Evolutionary conservation across 2,888 invertebrate species (phyloP).

Genomic region (Acronicta leporina): DNA sequence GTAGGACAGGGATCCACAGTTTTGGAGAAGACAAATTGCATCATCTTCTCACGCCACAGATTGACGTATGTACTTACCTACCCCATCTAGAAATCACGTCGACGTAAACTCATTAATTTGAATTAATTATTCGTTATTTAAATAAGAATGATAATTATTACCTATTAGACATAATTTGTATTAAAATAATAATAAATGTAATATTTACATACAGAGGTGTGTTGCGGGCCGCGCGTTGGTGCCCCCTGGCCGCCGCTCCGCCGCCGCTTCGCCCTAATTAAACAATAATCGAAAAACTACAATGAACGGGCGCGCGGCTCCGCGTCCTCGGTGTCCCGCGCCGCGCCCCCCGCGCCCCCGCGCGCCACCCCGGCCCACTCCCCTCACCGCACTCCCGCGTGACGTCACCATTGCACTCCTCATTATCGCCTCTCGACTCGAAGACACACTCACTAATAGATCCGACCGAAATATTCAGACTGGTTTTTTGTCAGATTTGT

Average conservation of each 20-base stretch:
- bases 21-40: no score
- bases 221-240: constrained; percentile 75
- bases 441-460: constrained; percentile 78
- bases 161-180: background rate
- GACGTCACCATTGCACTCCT: constrained; percentile 87
- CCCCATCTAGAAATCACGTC: no score
- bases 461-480: constrained; percentile 73
- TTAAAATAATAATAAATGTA: constrained; percentile 21
- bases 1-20: no score
- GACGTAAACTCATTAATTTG: no score
- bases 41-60: no score
- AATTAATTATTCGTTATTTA: background rate
- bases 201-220: constrained; percentile 39
- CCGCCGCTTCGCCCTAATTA: constrained; percentile 89
- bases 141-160: background rate
- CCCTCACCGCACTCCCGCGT: constrained; percentile 63
- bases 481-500: constrained; percentile 71
- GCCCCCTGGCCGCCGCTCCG: constrained; percentile 85
- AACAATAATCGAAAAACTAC: constrained; percentile 90
- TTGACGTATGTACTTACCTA: no score
- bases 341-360: constrained; percentile 55
- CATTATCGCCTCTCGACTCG: constrained; percentile 85
- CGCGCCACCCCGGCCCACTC: constrained; percentile 49
- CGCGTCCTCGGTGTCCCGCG: constrained; percentile 79
- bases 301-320: constrained; percentile 88